Percentiles rank a stretch among this genome's conserved stretches.
Evolutionary conservation across 2,888 invertebrate species (phyloP).

Genomic region (Argynnis bischoffii): DNA sequence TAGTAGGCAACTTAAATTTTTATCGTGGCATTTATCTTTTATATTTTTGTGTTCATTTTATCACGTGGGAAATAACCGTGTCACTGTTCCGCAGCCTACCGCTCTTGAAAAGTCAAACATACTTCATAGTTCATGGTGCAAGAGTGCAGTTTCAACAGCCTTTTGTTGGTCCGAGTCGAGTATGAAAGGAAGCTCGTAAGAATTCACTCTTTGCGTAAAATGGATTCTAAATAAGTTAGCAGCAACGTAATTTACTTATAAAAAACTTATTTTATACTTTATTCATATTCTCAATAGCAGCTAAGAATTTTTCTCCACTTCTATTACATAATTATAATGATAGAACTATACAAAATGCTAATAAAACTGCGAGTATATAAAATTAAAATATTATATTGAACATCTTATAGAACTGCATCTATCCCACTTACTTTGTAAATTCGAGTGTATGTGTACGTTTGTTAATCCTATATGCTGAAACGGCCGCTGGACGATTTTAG

Average conservation of each 20-base stretch:
- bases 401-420: too few species aligned
- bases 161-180: slow-evolving; percentile 30
- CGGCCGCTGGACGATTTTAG: too few species aligned
- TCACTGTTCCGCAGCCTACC: slow-evolving; percentile 23
- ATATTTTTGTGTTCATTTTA: slow-evolving; percentile 22
- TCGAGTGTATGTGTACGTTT: too few species aligned
- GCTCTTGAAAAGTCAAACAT: slow-evolving; percentile 29
- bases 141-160: slow-evolving; percentile 28
- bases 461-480: too few species aligned
- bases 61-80: slow-evolving; percentile 28
- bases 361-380: too few species aligned
- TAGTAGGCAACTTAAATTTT: slow-evolving; percentile 1
- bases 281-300: too few species aligned
- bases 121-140: slow-evolving; percentile 29
- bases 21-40: slow-evolving; percentile 14
- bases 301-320: too few species aligned
- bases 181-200: slow-evolving; percentile 27
- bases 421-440: too few species aligned
- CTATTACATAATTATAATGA: too few species aligned
- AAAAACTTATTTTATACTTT: background rate
- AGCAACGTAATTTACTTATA: slow-evolving; percentile 13
- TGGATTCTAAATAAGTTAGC: slow-evolving; percentile 22
- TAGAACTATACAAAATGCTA: too few species aligned
- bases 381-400: too few species aligned
- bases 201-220: slow-evolving; percentile 25